Conservation (phyloP, 2,797 vertebrate species). For the Poeciliopsis infans region DNA sequence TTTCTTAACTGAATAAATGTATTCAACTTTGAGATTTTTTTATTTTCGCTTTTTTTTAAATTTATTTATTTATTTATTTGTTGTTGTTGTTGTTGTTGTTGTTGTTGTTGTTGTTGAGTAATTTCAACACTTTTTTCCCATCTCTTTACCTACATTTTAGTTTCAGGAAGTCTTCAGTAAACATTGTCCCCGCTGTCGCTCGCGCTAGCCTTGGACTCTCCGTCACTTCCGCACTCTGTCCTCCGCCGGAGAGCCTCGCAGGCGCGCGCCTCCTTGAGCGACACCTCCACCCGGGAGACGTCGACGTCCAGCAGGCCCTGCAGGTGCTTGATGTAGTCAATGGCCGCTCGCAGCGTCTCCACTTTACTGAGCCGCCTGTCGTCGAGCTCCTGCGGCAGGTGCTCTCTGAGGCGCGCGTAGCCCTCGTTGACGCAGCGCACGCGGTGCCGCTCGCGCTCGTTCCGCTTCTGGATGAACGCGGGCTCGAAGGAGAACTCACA, state of each 20-base stretch:
- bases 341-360: conserved; percentile 92
- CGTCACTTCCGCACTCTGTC: conserved; percentile 65
- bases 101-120: too few relatives aligned
- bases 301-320: conserved; percentile 85
- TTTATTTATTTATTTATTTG: too few relatives aligned
- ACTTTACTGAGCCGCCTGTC: conserved; percentile 92
- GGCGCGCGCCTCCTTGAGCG: conserved; percentile 39
- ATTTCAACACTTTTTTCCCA: not conserved
- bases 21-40: not conserved
- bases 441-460: conserved; percentile 91
- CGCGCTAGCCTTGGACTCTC: conserved; percentile 65
- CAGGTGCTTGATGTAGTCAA: conserved; percentile 91
- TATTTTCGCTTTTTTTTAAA: too few relatives aligned
- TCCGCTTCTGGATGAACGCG: conserved; percentile 90
- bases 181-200: conserved; percentile 52
- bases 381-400: conserved; percentile 87
- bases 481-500: conserved; percentile 87
- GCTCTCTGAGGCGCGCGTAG: conserved; percentile 89
- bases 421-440: conserved; percentile 97
- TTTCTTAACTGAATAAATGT: not conserved
- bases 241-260: conserved; percentile 29
- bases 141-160: not conserved
- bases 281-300: conserved; percentile 55
- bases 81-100: too few relatives aligned
- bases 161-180: conserved; percentile 3